These are phyloP conservation scores for Calephelis virginiensis DNA, from an alignment of 1,140 invertebrate genomes.

Conservation along the genomic window DNA sequence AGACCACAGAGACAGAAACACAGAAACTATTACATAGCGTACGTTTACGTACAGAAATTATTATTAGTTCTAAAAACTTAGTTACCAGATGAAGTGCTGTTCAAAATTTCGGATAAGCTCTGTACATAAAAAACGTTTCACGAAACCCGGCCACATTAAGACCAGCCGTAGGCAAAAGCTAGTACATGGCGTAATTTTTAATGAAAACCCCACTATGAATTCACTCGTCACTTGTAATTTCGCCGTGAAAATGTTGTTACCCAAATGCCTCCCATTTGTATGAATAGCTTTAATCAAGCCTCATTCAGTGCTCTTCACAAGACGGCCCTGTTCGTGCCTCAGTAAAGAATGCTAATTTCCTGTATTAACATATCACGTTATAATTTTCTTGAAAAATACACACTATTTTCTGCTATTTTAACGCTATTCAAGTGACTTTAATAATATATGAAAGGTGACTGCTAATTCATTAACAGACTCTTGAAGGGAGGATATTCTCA, in stretches of 20 bases:
- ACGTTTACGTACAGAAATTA: too few relatives aligned
- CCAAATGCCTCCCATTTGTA: slow-evolving; percentile 44
- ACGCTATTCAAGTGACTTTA: background rate
- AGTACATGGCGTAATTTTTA: too few relatives aligned
- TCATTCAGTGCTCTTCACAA: slow-evolving; percentile 32
- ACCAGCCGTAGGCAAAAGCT: too few relatives aligned
- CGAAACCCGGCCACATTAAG: too few relatives aligned
- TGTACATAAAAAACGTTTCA: too few relatives aligned
- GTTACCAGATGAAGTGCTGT: too few relatives aligned
- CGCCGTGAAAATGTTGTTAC: slow-evolving; percentile 30
- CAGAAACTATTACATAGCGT: too few relatives aligned
- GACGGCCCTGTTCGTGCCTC: slow-evolving; percentile 3
- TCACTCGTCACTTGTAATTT: slow-evolving; percentile 32
- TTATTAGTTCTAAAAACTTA: too few relatives aligned
- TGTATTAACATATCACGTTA: slow-evolving; percentile 11
- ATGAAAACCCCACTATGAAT: slow-evolving; percentile 4
- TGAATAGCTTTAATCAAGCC: slow-evolving; percentile 50
- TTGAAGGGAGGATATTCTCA: too few relatives aligned
- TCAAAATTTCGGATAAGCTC: too few relatives aligned
- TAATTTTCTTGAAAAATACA: slow-evolving; percentile 6
- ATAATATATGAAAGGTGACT: background rate
- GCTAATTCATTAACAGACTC: too few relatives aligned
- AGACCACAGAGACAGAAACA: too few relatives aligned
- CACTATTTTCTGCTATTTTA: background rate
- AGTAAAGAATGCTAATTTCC: slow-evolving; percentile 8